Evolutionary conservation across 23 tunicate genomes (phyloP), one percentile per base, ranked within the genome.

Genomic region (Trididemnum clinides): DNA sequence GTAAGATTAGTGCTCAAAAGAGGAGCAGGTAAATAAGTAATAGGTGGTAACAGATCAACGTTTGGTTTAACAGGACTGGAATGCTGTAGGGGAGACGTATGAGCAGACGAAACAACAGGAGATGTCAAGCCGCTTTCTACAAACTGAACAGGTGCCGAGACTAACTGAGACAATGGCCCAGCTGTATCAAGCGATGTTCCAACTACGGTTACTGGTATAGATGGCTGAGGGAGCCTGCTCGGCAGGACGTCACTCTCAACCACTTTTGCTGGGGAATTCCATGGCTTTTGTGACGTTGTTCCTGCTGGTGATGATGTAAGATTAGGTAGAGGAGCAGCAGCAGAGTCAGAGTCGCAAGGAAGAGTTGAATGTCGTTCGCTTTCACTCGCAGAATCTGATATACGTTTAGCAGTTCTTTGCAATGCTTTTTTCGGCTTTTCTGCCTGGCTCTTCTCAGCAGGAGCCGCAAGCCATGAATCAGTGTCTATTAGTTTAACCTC

Each of bases 381-480:
- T 5, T 73, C 80, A 3, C 29, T 2, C 6, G 57, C 26, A n/a
- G 80, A 4, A 22, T 73, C 54, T 33, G 63, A 71, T 18, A 15
- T 21, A 50, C 34, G 50, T 71, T 51, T 63, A 4, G 26, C 39
- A 22, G 86, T 51, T 28, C 65, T 30, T 70, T 70, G 54, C 49
- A 15, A 0, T 10, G 65, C 49, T 83, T 77, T 77, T 64, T 34
- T 72, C 73, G 21, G 50, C 63, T 26, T 73, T 38, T 73, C 86
- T 22, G 34, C 28, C 1, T 58, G 62, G 29, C 25, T 36, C 28
- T 73, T 73, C 12, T 73, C 80, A 7, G 33, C 18, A 2, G 77
- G 78, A 33, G 88, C 20, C 2, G 81, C 85, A 1, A 77, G 77
- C 89, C 89, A 86, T 1, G 72, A 51, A 51, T 78, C 77, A 25